Evolutionary conservation across 2,888 invertebrate genomes (phyloP), one percentile per base, ranked within the genome.

Genomic region (Elysia crispata): DNA sequence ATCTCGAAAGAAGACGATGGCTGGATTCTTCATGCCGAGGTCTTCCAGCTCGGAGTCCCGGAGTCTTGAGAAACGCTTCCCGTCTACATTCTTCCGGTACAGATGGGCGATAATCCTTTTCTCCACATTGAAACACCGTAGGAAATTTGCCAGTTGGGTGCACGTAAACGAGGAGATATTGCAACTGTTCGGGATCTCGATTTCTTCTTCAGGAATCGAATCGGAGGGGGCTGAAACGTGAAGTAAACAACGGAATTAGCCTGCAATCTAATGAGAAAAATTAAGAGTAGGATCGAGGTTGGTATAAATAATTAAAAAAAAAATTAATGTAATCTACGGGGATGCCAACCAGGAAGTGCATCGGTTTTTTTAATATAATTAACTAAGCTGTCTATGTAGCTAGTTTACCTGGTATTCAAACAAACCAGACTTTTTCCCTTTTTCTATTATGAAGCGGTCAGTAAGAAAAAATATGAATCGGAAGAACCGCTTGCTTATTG

Each of bases 101-200:
- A 87, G 82, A 78, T 87, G 87, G 74, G 85, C 83, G 66, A 88
- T 85, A 23, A 89, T 84, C 75, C 87, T 84, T 70, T 90, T 89
- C 20, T 88, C 87, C 5, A 91, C 76, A 13, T 86, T 86, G 82
- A 91, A 80, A 78, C 87, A 86, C 50, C 86, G 84, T 23, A 91
- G 84, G 80, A 91, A 89, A 76, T 89, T 89, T 8, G 86, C 84
- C 84, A 91, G 88, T 79, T 89, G 89, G 84, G 89, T 89, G 30
- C 84, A 84, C 1, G 87, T 86, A 80, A 90, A 90, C 57, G 85
- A 81, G 75, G 88, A 87, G 31, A 91, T 81, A 81, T 88, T 90
- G 20, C 90, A 91, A 81, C 90, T 89, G 50, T 81, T 85, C 57
- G 91, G 91, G 72, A 91, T 87, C 6, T 82, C 83, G 33, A 91